Conservation (phyloP, 2,113 vertebrate species). For the Microtus pennsylvanicus region DNA sequence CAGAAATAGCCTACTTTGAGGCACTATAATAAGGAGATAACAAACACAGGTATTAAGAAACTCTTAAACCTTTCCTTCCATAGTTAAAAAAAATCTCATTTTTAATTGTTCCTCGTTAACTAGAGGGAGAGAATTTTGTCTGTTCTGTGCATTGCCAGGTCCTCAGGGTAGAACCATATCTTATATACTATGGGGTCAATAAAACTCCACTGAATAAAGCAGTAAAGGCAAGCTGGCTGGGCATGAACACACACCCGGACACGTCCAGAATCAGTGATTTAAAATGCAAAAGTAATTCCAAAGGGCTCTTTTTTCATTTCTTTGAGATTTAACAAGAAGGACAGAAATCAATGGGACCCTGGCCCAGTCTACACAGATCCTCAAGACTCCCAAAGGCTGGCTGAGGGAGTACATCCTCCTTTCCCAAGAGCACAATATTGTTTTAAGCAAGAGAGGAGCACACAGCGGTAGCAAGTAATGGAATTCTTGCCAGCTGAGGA, state of each 20-base stretch:
- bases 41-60: not conserved
- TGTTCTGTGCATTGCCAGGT: conserved; percentile 13
- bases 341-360: not conserved
- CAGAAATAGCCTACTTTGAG: not conserved
- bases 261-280: not conserved
- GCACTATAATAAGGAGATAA: not conserved
- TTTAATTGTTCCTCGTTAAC: conserved; percentile 7
- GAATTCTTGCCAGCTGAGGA: not conserved
- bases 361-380: not conserved
- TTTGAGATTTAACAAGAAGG: not conserved
- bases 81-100: not conserved
- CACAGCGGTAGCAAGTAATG: not conserved
- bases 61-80: not conserved
- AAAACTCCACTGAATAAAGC: not conserved
- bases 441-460: not conserved
- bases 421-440: not conserved
- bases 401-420: not conserved
- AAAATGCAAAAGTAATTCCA: not conserved
- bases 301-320: not conserved
- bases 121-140: not conserved
- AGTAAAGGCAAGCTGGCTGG: not conserved
- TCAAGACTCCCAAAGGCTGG: not conserved
- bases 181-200: not conserved
- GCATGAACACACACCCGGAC: not conserved
- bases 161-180: not conserved